Evolutionary conservation across 2,797 vertebrate genomes (phyloP), one percentile per base, ranked within the genome.

Genomic region (Cygnus olor): DNA sequence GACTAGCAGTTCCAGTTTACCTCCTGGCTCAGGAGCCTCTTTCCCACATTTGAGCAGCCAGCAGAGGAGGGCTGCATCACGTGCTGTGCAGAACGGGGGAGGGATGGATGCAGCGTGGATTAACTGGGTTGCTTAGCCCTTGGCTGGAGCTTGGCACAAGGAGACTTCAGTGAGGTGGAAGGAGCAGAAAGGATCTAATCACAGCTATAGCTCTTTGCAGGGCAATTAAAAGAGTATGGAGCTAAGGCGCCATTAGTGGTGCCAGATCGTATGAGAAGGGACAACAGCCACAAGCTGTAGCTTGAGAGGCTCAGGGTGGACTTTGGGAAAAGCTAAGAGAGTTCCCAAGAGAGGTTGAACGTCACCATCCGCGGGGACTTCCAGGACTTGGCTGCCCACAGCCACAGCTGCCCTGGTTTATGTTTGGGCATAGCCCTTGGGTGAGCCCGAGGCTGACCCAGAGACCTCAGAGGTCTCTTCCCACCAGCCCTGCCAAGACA

Each of bases 61-160:
- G 36, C 42, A 53, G 81, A 66, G 80, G 25, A 64, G 34, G n/a
- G 10, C 2, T 45, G 40, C 24, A 8, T 25, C 51, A 5, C 0
- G 0, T 13, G 44, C 83, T 27, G 25, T 63, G n/a, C 24, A 8
- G 28, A 45, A 2, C 1, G 1, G 6, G 22, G 18, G 30, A n/a
- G 36, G 60, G 56, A 57, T 34, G 60, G 56, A 61, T 38, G 44
- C 14, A 28, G 69, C 25, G 77, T n/a, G 38, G 80, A 2, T n/a
- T 60, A 2, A 10, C 32, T 44, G 74, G 42, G 84, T 10, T 93
- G 42, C 77, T 65, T 36, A 68, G 49, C n/a, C 78, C 34, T 9
- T 60, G 80, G 32, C 70, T 91, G 70, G 78, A 78, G 45, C 47
- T 53, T 54, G 54, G 44, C 36, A 42, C 19, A 14, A 12, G 60